phyloP scores from a whole-genome alignment of 2,113 vertebrate species.

The Nematolebias whitei region DNA sequence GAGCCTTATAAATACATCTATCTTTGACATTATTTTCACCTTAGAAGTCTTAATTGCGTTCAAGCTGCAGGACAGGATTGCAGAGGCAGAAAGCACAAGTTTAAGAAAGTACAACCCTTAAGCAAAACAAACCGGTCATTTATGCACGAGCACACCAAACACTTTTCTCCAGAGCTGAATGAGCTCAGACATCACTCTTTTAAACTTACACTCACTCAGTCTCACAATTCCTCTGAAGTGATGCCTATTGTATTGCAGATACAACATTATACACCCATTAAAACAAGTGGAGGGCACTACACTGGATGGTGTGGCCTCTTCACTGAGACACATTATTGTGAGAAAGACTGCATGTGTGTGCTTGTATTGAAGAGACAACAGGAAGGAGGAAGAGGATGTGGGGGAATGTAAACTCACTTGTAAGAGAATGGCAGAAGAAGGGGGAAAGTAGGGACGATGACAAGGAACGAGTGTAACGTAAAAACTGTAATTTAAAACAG shows the following conservation, averaged over 20 bases:
- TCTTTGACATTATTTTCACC: too few relatives aligned
- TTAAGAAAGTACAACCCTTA: conserved; percentile 8
- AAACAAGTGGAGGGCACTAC: conserved; percentile 66
- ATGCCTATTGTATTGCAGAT: conserved; percentile 53
- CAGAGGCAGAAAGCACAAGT: neutral
- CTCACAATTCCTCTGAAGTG: conserved; percentile 64
- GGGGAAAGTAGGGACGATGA: conserved; percentile 24
- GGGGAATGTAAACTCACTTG: conserved; percentile 53
- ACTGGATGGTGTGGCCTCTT: conserved; percentile 64
- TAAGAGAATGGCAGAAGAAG: conserved; percentile 41
- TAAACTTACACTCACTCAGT: conserved; percentile 19
- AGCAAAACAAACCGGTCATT: conserved; percentile 44
- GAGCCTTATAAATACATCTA: too few relatives aligned
- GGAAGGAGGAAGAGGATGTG: neutral
- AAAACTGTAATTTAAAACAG: conserved; percentile 65
- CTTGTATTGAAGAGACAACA: neutral
- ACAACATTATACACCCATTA: conserved; percentile 67
- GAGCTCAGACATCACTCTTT: conserved; percentile 36
- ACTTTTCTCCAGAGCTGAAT: conserved; percentile 31
- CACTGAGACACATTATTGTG: conserved; percentile 69
- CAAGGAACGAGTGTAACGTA: conserved; percentile 49
- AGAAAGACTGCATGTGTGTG: conserved; percentile 10
- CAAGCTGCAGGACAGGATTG: conserved; percentile 1
- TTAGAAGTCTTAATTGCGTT: too few relatives aligned
- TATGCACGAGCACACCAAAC: conserved; percentile 7